A percentile compares a stretch with the other conserved stretches of the same genome.
These are phyloP conservation scores for Umimayanthus kanabou DNA, from an alignment of 92 coral and sea anemone species.

Conservation along the genomic window DNA sequence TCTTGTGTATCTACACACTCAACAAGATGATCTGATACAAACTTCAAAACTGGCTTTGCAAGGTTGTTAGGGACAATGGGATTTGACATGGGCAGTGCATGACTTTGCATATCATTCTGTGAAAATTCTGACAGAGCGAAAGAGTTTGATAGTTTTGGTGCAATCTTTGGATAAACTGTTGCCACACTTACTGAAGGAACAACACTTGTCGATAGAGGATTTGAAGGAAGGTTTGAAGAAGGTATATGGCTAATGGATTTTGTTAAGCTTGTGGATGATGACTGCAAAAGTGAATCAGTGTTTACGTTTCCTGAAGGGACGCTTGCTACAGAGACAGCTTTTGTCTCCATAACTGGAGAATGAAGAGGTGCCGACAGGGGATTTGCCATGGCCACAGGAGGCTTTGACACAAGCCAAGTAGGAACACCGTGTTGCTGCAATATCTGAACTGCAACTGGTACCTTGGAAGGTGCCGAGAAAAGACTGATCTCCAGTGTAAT, in stretches of 20 bases:
- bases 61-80: not conserved
- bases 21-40: not conserved
- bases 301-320: not conserved
- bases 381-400: not conserved
- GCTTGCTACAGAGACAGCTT: not conserved
- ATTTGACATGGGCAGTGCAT: not conserved
- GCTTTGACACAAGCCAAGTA: not conserved
- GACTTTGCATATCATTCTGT: not conserved
- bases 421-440: constrained; percentile 4
- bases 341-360: not conserved
- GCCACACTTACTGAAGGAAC: not conserved
- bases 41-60: not conserved
- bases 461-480: constrained; percentile 8
- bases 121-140: not conserved
- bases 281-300: not conserved
- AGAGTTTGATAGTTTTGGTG: not conserved
- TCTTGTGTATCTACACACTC: not conserved
- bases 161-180: not conserved
- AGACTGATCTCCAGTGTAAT: constrained; percentile 18
- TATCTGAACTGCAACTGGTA: constrained; percentile 13
- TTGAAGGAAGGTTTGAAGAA: constrained; percentile 6
- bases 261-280: not conserved
- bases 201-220: not conserved
- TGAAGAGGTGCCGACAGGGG: not conserved
- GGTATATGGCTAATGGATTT: not conserved